phyloP scores from a whole-genome alignment of 2,113 vertebrate genomes.

The Forbesichthys agassizii region DNA sequence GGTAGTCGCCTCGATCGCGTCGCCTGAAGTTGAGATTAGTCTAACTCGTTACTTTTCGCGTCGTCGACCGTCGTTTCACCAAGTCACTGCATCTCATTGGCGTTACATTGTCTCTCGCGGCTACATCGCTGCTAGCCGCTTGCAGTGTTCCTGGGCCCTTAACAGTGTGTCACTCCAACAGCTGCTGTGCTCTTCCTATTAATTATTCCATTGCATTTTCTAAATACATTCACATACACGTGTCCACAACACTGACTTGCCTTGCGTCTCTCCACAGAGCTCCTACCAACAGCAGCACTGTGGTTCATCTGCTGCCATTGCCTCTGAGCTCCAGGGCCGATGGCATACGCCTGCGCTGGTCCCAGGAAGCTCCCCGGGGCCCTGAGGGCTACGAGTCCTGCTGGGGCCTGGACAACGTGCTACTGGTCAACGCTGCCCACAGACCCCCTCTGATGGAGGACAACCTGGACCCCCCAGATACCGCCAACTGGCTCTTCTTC shows the following conservation, averaged over 20 bases:
- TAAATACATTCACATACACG: background rate
- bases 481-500: constrained; percentile 98
- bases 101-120: no score
- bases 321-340: constrained; percentile 82
- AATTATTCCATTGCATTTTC: no score
- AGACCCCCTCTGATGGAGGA: constrained; percentile 89
- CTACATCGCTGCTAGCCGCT: no score
- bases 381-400: constrained; percentile 94
- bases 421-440: constrained; percentile 91
- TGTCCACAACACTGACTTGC: background rate
- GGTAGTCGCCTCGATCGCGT: no score
- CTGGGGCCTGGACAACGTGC: constrained; percentile 94
- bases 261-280: constrained; percentile 75
- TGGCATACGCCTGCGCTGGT: constrained; percentile 87
- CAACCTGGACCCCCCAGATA: constrained; percentile 91
- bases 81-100: no score
- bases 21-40: no score
- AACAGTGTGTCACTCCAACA: no score
- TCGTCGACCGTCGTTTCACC: no score
- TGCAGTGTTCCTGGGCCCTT: no score
- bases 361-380: constrained; percentile 82
- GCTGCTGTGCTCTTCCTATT: no score
- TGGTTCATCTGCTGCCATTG: constrained; percentile 91
- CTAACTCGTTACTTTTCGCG: no score
- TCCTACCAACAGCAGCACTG: constrained; percentile 91